A percentile compares a stretch with the other conserved stretches of the same genome.
Conservation (phyloP, 2,888 invertebrate genomes). For the Dendrolimus pini region DNA sequence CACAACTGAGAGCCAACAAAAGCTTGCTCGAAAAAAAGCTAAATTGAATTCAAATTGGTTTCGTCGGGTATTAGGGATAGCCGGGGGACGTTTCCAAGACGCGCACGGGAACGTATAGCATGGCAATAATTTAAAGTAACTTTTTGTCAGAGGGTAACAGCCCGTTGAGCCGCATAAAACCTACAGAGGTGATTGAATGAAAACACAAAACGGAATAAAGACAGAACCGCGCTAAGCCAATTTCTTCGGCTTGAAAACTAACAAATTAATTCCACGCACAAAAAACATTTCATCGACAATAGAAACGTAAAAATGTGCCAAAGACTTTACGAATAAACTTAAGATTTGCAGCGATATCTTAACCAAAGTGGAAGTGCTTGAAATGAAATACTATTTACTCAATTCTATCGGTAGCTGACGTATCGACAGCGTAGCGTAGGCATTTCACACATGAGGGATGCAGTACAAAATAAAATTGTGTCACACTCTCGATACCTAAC, state of each 20-base stretch:
- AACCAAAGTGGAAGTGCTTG: constrained; percentile 4
- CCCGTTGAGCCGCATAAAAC: constrained; percentile 42
- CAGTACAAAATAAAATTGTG: constrained; percentile 34
- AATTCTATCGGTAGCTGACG: constrained; percentile 14
- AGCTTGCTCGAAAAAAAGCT: constrained; percentile 73
- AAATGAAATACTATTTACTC: constrained; percentile 12
- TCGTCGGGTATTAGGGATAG: constrained; percentile 73
- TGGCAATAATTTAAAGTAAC: constrained; percentile 64
- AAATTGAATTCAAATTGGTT: constrained; percentile 78
- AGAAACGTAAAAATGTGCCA: background rate
- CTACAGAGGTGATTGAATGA: constrained; percentile 47
- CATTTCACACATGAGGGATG: constrained; percentile 24
- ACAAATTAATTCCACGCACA: background rate
- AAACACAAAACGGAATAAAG: constrained; percentile 36
- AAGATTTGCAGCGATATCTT: background rate
- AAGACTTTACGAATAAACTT: background rate
- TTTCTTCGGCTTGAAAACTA: background rate
- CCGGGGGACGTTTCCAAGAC: constrained; percentile 67
- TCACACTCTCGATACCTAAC: constrained; percentile 21
- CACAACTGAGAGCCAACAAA: constrained; percentile 75
- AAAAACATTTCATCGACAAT: background rate
- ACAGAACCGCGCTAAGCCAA: background rate
- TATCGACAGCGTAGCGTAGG: constrained; percentile 14
- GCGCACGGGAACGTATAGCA: constrained; percentile 46
- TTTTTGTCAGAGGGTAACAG: constrained; percentile 61